Evolutionary conservation across 1,140 invertebrate genomes (phyloP), one percentile per base, ranked within the genome.

Genomic region (Prorops nasuta): DNA sequence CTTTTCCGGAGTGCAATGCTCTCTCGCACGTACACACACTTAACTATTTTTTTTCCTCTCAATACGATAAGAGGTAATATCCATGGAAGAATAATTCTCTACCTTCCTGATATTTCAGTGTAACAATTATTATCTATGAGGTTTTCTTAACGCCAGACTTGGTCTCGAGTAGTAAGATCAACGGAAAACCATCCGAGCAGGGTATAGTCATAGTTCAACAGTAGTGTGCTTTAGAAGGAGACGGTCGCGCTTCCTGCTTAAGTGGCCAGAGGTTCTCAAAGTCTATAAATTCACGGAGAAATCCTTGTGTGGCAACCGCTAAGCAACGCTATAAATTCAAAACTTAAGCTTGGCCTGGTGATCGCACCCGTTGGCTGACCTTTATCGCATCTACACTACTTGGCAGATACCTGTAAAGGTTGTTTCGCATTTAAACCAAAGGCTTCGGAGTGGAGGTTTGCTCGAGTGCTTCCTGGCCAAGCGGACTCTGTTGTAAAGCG

Each of bases 311-410:
- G 18, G 14, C 18, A 9, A 31, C 17, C 17, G 17, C 17, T 20
- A 22, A 51, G 37, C 24, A 49, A 52, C 42, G 19, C 41, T 17
- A 56, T 59, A 60, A 60, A 59, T 60, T 56, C 34, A 14, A 39
- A 58, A 51, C 58, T 60, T 59, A 49, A 59, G 44, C 51, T 16
- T 8, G 2, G 18, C 15, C 32, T 31, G 35, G 12, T 39, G 43
- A 54, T 45, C 19, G 42, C 16, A 31, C 10, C 20, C 40, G 12
- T 39, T n/a, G 9, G 32, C 35, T 39, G 20, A 34, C 48, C 41
- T 19, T 39, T 35, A 22, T 31, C 34, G 32, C 47, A 12, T 22
- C 15, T 40, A 31, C 22, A 45, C 42, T 41, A 49, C 42, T 54
- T 28, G 24, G 4, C 24, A 10, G 10, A 28, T 28, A 28, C 24